Percentiles rank a stretch among this genome's conserved stretches.
Conservation (phyloP, 2,113 vertebrate genomes). For the Capreolus pygargus region DNA sequence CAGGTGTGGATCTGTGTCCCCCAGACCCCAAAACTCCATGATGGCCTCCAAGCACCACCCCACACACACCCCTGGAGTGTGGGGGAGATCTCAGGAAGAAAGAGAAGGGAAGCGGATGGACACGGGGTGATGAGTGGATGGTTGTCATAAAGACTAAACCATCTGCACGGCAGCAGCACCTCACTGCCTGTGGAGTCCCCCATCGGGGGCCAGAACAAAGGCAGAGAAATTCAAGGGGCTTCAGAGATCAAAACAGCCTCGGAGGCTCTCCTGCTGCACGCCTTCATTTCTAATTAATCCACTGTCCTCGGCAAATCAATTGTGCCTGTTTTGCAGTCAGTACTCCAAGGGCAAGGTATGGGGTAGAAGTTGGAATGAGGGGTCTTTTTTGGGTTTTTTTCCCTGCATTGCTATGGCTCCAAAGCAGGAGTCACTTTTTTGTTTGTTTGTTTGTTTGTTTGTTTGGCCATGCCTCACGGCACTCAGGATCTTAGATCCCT, state of each 20-base stretch:
- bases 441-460: no score
- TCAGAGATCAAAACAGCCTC: background rate
- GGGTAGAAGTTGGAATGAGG: background rate
- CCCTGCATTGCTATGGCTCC: background rate
- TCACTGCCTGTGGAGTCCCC: background rate
- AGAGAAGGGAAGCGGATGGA: background rate
- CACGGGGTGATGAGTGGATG: background rate
- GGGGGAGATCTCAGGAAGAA: background rate
- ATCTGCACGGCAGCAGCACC: background rate
- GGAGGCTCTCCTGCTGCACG: background rate
- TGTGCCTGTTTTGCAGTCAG: background rate
- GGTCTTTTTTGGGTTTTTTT: background rate
- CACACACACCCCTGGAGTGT: background rate
- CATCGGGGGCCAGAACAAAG: constrained; percentile 25
- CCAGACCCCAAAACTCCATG: background rate
- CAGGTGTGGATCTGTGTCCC: background rate
- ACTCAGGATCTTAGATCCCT: background rate
- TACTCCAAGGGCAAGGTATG: background rate
- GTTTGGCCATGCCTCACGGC: background rate
- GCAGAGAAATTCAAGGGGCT: background rate
- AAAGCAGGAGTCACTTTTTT: background rate
- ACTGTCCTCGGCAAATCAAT: background rate
- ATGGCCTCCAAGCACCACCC: background rate
- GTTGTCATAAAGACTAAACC: constrained; percentile 18
- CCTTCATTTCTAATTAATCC: background rate